Conservation (phyloP, 2,888 invertebrate species). For the Siphonodentalium dalli region DNA sequence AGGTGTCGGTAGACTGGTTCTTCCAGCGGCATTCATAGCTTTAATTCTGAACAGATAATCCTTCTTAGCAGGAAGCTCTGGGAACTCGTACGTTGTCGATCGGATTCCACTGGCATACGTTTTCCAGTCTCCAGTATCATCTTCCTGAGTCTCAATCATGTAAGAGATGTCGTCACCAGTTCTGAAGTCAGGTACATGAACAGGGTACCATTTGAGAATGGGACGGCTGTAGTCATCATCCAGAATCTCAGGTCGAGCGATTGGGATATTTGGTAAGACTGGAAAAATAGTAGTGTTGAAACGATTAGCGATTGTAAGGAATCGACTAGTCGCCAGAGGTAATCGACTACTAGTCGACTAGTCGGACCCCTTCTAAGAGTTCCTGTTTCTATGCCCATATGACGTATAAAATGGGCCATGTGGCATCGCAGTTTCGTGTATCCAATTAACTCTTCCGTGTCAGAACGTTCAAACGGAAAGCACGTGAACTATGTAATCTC, state of each 20-base stretch:
- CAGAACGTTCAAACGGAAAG: no score
- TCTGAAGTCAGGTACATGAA: constrained; percentile 38
- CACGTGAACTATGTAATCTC: no score
- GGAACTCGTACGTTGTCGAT: constrained; percentile 43
- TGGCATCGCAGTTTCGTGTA: no score
- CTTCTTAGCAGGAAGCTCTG: constrained; percentile 80
- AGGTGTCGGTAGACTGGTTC: constrained; percentile 95
- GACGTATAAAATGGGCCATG: no score
- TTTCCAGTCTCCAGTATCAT: constrained; percentile 38
- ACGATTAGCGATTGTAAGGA: no score
- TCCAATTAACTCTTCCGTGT: no score
- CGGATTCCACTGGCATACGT: constrained; percentile 42
- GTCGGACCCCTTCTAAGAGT: no score
- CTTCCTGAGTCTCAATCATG: constrained; percentile 43
- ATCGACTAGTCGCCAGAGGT: no score
- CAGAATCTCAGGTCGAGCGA: constrained; percentile 45
- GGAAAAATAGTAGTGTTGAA: no score
- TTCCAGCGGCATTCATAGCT: constrained; percentile 85
- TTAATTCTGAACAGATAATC: constrained; percentile 96
- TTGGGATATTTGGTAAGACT: constrained; percentile 48
- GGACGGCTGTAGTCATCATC: constrained; percentile 46
- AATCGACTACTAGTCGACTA: no score
- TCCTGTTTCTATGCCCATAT: no score
- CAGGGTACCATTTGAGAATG: constrained; percentile 49
- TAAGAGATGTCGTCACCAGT: constrained; percentile 12